These are phyloP conservation scores for Heloderma charlesbogerti DNA, from an alignment of 2,113 vertebrate species.

Conservation along the genomic window DNA sequence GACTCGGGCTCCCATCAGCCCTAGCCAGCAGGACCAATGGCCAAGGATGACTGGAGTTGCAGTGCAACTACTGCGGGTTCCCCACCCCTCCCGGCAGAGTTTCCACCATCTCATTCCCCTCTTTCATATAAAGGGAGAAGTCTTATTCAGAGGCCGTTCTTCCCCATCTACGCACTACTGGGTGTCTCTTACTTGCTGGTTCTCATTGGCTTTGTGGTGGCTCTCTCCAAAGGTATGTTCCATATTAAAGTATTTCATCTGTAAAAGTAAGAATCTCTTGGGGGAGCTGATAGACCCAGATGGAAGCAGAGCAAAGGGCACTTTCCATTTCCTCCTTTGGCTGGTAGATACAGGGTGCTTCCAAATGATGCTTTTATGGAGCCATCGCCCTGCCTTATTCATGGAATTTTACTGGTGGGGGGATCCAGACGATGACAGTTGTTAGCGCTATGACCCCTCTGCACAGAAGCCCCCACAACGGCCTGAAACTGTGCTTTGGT, in stretches of 20 bases:
- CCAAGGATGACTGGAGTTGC: too few species aligned
- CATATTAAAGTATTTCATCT: neutral
- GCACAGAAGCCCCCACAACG: neutral
- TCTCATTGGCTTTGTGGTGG: conserved; percentile 31
- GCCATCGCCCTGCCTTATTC: too few species aligned
- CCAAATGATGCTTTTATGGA: too few species aligned
- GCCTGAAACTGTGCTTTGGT: neutral
- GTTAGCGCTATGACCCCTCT: too few species aligned
- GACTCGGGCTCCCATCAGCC: too few species aligned
- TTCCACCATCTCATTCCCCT: neutral
- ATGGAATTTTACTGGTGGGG: too few species aligned
- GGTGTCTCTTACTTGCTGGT: conserved; percentile 46
- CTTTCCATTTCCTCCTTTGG: neutral
- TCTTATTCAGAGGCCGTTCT: conserved; percentile 25
- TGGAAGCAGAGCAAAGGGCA: neutral
- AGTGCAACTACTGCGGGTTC: too few species aligned
- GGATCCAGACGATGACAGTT: too few species aligned
- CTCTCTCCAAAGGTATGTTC: conserved; percentile 51
- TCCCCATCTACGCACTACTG: conserved; percentile 13
- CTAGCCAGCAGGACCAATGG: too few species aligned
- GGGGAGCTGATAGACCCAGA: neutral
- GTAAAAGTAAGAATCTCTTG: neutral
- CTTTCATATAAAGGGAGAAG: conserved; percentile 27
- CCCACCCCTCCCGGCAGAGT: neutral
- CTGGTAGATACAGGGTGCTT: too few species aligned